Percentiles rank a stretch among this genome's conserved stretches.
Conservation (phyloP, 1,140 invertebrate species). For the Anastrepha ludens region DNA sequence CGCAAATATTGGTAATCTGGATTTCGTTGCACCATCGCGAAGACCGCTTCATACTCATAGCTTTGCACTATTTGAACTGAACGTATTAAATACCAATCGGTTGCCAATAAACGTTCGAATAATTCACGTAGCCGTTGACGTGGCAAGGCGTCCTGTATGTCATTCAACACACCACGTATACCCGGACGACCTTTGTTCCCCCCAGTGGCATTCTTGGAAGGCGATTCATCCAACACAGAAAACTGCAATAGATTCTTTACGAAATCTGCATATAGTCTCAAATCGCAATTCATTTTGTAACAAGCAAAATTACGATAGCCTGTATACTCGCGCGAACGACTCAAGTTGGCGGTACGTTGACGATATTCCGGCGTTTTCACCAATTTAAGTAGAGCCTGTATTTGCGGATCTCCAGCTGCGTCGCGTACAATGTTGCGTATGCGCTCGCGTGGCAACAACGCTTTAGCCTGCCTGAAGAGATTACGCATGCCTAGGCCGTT, state of each 20-base stretch:
- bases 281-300: constrained; percentile 44
- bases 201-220: neutral
- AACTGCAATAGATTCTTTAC: neutral
- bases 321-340: neutral
- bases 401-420: constrained; percentile 33
- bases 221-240: neutral
- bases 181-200: neutral
- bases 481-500: constrained; percentile 50
- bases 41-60: constrained; percentile 5
- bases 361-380: neutral
- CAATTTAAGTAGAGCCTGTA: constrained; percentile 4
- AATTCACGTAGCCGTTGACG: constrained; percentile 1
- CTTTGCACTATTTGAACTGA: neutral
- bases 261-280: neutral
- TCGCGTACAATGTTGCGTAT: neutral
- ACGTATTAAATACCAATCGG: constrained; percentile 32
- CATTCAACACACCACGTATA: constrained; percentile 29
- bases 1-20: constrained; percentile 11
- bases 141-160: constrained; percentile 19
- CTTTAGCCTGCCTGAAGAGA: constrained; percentile 29
- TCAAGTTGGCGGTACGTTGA: neutral
- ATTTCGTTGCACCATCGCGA: neutral
- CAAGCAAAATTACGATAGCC: neutral
- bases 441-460: neutral
- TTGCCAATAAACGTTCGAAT: constrained; percentile 11